Evolutionary conservation across 2,888 invertebrate genomes (phyloP).

Genomic region (Trypoxylon attenuatum): DNA sequence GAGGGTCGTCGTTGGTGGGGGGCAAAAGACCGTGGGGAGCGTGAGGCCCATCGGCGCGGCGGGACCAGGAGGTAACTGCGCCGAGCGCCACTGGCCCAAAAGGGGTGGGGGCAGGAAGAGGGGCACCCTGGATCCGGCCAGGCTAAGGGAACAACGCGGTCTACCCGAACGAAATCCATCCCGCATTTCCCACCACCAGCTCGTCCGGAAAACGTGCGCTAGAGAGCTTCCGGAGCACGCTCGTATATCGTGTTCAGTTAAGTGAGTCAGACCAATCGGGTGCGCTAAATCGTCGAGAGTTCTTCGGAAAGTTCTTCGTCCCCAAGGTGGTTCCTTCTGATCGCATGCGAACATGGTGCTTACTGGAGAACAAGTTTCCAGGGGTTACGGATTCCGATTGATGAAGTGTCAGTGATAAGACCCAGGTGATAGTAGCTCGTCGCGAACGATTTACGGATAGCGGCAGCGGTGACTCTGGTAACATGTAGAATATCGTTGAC

Average conservation of each 20-base stretch:
- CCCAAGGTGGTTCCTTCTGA: too few species aligned
- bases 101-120: conserved; percentile 58
- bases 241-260: conserved; percentile 51
- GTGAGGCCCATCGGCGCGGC: conserved; percentile 51
- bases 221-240: conserved; percentile 52
- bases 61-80: conserved; percentile 66
- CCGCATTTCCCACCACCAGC: conserved; percentile 62
- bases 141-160: conserved; percentile 47
- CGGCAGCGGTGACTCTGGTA: too few species aligned
- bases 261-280: conserved; percentile 50
- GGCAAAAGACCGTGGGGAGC: conserved; percentile 69
- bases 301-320: too few species aligned
- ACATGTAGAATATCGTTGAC: too few species aligned
- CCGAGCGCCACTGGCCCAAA: conserved; percentile 51
- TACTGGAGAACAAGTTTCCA: too few species aligned
- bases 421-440: too few species aligned
- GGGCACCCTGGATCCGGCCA: conserved; percentile 53
- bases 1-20: conserved; percentile 49
- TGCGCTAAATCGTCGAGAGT: neutral
- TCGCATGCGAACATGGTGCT: too few species aligned
- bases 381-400: too few species aligned
- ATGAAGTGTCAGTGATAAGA: too few species aligned
- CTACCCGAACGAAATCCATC: conserved; percentile 55
- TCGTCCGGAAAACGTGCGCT: conserved; percentile 63
- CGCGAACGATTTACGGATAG: too few species aligned